phyloP scores from a whole-genome alignment of 2,113 vertebrate species.

The Platichthys stellatus region DNA sequence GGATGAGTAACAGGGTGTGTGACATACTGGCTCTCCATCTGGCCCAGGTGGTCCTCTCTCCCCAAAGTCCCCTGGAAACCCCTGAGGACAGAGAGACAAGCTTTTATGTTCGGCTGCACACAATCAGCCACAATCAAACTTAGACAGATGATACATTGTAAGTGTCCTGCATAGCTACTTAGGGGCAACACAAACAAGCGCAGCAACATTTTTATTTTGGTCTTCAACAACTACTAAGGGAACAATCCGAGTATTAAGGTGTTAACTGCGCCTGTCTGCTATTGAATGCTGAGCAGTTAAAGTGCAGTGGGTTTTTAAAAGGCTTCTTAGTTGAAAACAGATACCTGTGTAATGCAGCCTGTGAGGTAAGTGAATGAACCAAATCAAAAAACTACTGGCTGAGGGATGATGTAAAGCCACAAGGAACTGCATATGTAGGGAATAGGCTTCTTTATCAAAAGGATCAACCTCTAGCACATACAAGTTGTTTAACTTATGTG shows the following conservation, averaged over 20 bases:
- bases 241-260: no score
- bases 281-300: neutral
- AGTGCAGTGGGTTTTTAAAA: neutral
- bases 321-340: neutral
- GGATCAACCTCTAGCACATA: no score
- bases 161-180: neutral
- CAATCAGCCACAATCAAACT: neutral
- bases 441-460: neutral
- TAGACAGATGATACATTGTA: conserved; percentile 11
- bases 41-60: conserved; percentile 95
- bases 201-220: neutral
- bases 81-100: conserved; percentile 80
- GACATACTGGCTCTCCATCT: conserved; percentile 98
- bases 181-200: conserved; percentile 1
- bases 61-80: conserved; percentile 96
- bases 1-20: neutral
- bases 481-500: neutral
- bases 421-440: no score
- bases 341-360: neutral
- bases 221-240: no score
- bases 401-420: no score
- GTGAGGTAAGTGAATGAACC: neutral
- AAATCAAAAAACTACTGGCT: no score
- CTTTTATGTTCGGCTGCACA: conserved; percentile 43
- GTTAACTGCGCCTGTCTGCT: conserved; percentile 4